These are phyloP conservation scores for Stegodyphus mimosarum DNA, from an alignment of 1,140 invertebrate species.

Conservation along the genomic window DNA sequence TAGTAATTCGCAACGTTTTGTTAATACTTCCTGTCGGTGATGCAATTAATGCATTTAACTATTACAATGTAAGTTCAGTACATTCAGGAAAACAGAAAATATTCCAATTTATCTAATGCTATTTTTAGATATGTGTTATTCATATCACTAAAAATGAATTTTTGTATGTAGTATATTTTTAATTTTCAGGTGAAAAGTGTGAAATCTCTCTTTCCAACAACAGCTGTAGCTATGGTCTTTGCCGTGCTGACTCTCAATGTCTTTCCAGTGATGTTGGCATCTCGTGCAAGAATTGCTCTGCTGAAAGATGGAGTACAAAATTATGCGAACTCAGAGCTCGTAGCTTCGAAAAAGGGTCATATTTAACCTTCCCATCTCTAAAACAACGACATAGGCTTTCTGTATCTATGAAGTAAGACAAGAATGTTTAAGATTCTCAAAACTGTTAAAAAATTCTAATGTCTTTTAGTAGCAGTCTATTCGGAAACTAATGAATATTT, in stretches of 20 bases:
- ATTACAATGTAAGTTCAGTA: no score
- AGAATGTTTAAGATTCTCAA: no score
- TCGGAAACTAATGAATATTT: no score
- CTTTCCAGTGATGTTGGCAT: constrained; percentile 71
- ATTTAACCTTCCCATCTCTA: constrained; percentile 89
- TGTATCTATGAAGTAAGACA: constrained; percentile 70
- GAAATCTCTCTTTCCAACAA: constrained; percentile 25
- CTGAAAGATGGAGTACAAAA: constrained; percentile 66
- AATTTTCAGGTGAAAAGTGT: constrained; percentile 29
- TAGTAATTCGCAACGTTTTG: no score
- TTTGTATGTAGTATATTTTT: neutral
- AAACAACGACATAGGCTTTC: constrained; percentile 85
- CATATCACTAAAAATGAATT: no score
- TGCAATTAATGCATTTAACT: no score
- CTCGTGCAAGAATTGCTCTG: constrained; percentile 80
- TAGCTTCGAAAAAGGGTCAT: constrained; percentile 85
- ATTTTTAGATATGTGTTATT: no score
- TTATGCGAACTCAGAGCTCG: constrained; percentile 85
- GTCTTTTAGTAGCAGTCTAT: no score
- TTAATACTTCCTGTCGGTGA: no score
- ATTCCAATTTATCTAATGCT: no score
- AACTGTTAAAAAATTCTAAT: no score
- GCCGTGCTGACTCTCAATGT: constrained; percentile 29
- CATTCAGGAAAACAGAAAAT: no score
- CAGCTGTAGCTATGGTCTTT: constrained; percentile 22